Evolutionary conservation across 2,113 vertebrate species (phyloP).

Genomic region (Nesogale talazaci): DNA sequence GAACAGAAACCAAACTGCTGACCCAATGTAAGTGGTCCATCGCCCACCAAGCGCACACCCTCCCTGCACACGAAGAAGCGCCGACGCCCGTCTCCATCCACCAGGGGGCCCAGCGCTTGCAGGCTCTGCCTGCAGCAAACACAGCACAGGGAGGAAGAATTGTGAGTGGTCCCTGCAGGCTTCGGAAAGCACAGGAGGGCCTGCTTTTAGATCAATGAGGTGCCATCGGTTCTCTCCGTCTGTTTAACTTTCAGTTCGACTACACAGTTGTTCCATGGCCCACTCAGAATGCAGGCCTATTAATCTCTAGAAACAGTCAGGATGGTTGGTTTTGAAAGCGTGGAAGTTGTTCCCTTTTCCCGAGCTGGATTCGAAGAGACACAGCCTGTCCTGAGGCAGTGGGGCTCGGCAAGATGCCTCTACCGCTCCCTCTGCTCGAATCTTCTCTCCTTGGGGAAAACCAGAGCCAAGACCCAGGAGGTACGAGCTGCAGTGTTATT

Average conservation of each 20-base stretch:
- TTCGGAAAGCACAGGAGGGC: conserved; percentile 24
- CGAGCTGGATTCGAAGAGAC: background rate
- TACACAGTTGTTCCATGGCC: conserved; percentile 64
- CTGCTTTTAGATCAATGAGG: conserved; percentile 18
- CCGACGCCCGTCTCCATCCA: conserved; percentile 57
- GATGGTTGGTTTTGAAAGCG: conserved; percentile 52
- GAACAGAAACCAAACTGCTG: conserved; percentile 25
- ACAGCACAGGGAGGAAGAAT: background rate
- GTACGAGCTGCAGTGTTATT: conserved; percentile 72
- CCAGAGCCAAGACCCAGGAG: conserved; percentile 68
- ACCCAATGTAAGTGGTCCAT: background rate
- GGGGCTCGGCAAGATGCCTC: conserved; percentile 24
- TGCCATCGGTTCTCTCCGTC: conserved; percentile 58
- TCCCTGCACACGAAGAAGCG: conserved; percentile 15
- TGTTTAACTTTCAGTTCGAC: conserved; percentile 66
- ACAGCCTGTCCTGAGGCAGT: conserved; percentile 10
- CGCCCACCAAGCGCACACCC: conserved; percentile 8
- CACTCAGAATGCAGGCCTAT: background rate
- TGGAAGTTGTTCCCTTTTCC: conserved; percentile 16
- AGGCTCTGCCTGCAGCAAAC: background rate
- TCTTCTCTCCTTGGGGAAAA: conserved; percentile 69
- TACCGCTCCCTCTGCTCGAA: conserved; percentile 58
- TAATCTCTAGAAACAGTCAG: conserved; percentile 39
- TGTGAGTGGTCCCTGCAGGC: conserved; percentile 37
- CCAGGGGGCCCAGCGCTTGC: conserved; percentile 69